Conservation (phyloP, 2,888 invertebrate genomes). For the Ferrisia virgata region DNA sequence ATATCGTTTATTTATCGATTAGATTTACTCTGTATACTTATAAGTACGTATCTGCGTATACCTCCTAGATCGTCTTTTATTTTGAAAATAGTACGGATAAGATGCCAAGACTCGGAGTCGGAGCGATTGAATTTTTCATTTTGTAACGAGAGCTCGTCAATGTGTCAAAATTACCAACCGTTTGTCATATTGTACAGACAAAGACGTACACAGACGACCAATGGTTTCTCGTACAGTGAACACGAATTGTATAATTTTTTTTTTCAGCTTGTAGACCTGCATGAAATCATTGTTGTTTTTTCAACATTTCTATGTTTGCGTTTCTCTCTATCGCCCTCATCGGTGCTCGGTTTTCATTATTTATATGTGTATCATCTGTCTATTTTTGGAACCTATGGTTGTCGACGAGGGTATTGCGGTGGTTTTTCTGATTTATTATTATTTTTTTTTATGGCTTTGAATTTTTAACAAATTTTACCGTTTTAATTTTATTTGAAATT, state of each 20-base stretch:
- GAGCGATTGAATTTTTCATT: background rate
- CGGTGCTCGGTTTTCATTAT: background rate
- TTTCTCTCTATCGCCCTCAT: slow-evolving; percentile 5
- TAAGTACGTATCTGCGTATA: no score
- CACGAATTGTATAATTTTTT: background rate
- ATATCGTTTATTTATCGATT: slow-evolving; percentile 25
- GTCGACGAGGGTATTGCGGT: background rate
- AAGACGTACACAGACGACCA: no score
- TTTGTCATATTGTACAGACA: no score
- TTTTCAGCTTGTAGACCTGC: background rate
- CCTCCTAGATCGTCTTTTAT: no score
- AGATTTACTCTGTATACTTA: background rate
- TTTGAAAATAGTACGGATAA: no score
- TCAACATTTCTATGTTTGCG: background rate
- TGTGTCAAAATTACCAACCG: background rate
- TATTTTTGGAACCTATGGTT: background rate
- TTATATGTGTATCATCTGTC: background rate
- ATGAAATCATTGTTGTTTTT: background rate
- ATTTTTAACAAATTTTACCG: background rate
- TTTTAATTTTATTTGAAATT: background rate
- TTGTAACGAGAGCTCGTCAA: background rate
- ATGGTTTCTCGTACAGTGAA: background rate
- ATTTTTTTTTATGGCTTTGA: background rate
- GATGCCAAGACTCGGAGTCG: background rate
- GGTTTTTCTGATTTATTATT: background rate